phyloP scores from a whole-genome alignment of 2,888 invertebrate genomes.

The Bombylius major region DNA sequence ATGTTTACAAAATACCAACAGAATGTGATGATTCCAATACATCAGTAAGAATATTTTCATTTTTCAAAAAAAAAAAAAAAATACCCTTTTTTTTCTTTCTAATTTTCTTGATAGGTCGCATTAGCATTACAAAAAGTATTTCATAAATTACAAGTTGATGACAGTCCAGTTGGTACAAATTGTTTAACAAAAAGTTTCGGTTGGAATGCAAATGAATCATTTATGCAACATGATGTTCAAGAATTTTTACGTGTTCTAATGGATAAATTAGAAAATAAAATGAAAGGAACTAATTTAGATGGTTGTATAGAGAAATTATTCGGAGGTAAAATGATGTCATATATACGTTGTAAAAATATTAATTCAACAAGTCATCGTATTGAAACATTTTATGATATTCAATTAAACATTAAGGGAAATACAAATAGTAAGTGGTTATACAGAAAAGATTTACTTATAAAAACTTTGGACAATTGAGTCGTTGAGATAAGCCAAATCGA shows the following conservation, averaged over 20 bases:
- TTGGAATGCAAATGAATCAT: constrained; percentile 99
- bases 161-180: constrained; percentile 97
- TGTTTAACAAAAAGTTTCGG: constrained; percentile 98
- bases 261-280: constrained; percentile 97
- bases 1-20: constrained; percentile 98
- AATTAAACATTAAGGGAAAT: constrained; percentile 95
- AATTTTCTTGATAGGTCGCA: constrained; percentile 39
- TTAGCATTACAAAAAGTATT: constrained; percentile 95
- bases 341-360: constrained; percentile 95
- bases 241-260: constrained; percentile 78
- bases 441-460: too few relatives aligned
- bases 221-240: constrained; percentile 97
- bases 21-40: constrained; percentile 94
- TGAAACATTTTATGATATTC: constrained; percentile 98
- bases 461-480: too few relatives aligned
- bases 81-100: too few relatives aligned
- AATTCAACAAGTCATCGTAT: constrained; percentile 88
- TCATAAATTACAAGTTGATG: constrained; percentile 93
- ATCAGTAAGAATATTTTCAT: constrained; percentile 35
- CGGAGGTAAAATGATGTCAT: constrained; percentile 98
- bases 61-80: too few relatives aligned
- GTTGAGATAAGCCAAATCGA: too few relatives aligned
- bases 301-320: constrained; percentile 95
- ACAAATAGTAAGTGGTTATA: constrained; percentile 49
- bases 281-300: constrained; percentile 97